A percentile compares a stretch with the other conserved stretches of the same genome.
Evolutionary conservation across 2,797 vertebrate species (phyloP).

Genomic region (Liasis olivaceus): DNA sequence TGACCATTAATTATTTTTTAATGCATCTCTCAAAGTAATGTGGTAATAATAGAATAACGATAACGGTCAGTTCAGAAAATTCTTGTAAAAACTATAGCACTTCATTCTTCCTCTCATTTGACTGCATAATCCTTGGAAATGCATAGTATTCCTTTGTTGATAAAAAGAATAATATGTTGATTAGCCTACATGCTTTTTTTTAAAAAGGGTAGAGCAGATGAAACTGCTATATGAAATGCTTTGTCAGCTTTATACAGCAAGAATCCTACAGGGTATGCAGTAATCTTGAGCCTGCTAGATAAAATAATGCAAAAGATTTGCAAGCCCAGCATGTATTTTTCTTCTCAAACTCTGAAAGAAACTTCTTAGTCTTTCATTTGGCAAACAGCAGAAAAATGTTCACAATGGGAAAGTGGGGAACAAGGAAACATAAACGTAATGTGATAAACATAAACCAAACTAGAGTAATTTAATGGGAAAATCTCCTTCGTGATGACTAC

Average conservation of each 20-base stretch:
- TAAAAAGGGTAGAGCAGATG: slow-evolving; percentile 34
- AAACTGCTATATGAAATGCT: slow-evolving; percentile 59
- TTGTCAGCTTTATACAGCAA: slow-evolving; percentile 61
- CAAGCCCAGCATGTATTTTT: slow-evolving; percentile 55
- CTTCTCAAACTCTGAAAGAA: slow-evolving; percentile 56
- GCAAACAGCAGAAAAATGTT: slow-evolving; percentile 47
- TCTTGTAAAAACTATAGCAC: slow-evolving; percentile 33
- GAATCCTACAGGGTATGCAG: slow-evolving; percentile 62
- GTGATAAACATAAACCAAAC: background rate
- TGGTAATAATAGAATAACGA: slow-evolving; percentile 1
- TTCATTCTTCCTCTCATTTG: slow-evolving; percentile 52
- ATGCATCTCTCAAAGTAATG: slow-evolving; percentile 37
- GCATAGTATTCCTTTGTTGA: slow-evolving; percentile 49
- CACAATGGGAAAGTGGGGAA: slow-evolving; percentile 17
- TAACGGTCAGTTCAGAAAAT: slow-evolving; percentile 29
- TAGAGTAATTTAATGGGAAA: background rate
- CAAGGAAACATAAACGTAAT: slow-evolving; percentile 4
- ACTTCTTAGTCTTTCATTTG: slow-evolving; percentile 54
- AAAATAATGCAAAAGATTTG: slow-evolving; percentile 74
- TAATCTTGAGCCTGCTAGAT: slow-evolving; percentile 61
- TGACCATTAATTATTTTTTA: slow-evolving; percentile 33
- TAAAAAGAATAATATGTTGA: slow-evolving; percentile 64
- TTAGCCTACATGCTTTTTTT: slow-evolving; percentile 60
- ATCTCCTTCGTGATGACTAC: background rate
- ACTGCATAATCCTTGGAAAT: slow-evolving; percentile 40